Evolutionary conservation across 2,797 vertebrate genomes (phyloP).

Genomic region (Artibeus jamaicensis): DNA sequence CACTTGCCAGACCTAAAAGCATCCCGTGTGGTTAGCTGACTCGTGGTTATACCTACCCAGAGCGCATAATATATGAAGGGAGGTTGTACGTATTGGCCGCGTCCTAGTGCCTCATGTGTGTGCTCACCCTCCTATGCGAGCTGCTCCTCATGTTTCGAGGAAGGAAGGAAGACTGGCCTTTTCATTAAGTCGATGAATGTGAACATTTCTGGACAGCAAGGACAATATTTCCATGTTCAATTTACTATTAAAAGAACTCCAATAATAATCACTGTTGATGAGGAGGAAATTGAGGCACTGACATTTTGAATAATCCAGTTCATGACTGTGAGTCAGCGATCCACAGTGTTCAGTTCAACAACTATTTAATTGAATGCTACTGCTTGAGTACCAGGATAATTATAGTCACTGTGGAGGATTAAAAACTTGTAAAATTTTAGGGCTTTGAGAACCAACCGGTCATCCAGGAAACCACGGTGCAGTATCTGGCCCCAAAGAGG

Average conservation of each 20-base stretch:
- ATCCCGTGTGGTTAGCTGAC: constrained; percentile 65
- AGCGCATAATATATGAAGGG: constrained; percentile 35
- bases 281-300: constrained; percentile 67
- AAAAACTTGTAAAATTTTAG: constrained; percentile 67
- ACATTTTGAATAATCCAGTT: constrained; percentile 55
- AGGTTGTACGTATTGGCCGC: not conserved
- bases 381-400: constrained; percentile 57
- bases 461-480: constrained; percentile 66
- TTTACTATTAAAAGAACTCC: constrained; percentile 66
- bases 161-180: constrained; percentile 61
- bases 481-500: constrained; percentile 50
- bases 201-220: constrained; percentile 60
- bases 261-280: constrained; percentile 57
- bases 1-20: constrained; percentile 62
- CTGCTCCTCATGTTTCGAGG: constrained; percentile 34
- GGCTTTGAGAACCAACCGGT: constrained; percentile 54
- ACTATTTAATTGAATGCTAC: constrained; percentile 63
- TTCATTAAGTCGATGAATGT: constrained; percentile 59
- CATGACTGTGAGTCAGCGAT: constrained; percentile 59
- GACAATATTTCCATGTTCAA: constrained; percentile 66
- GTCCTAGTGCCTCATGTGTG: not conserved
- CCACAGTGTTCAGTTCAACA: constrained; percentile 52
- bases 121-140: not conserved
- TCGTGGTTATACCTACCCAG: constrained; percentile 57
- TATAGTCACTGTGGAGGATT: constrained; percentile 63